phyloP scores from a whole-genome alignment of 2,113 vertebrate genomes.

The Podarcis muralis region DNA sequence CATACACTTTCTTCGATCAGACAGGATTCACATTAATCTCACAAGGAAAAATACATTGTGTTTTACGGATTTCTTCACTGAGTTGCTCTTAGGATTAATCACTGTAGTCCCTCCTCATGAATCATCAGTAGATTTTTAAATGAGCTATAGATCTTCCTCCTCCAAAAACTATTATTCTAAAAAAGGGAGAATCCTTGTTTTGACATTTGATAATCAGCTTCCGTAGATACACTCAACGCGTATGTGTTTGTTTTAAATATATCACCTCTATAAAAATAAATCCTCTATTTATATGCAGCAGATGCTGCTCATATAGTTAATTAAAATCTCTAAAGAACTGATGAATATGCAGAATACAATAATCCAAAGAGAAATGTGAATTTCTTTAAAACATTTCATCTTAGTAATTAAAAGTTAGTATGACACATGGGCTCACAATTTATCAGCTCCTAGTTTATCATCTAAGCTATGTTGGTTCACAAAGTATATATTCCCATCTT shows the following conservation, averaged over 20 bases:
- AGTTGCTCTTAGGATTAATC: slow-evolving; percentile 59
- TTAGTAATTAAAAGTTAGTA: slow-evolving; percentile 34
- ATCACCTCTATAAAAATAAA: slow-evolving; percentile 42
- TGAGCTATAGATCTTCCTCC: slow-evolving; percentile 54
- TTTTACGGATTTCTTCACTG: slow-evolving; percentile 50
- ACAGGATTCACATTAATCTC: slow-evolving; percentile 52
- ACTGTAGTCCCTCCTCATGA: slow-evolving; percentile 52
- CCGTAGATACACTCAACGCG: slow-evolving; percentile 31
- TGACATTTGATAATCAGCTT: slow-evolving; percentile 53
- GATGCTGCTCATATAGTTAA: slow-evolving; percentile 1
- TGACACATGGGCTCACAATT: slow-evolving; percentile 1
- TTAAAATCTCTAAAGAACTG: slow-evolving; percentile 42
- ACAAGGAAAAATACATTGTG: slow-evolving; percentile 46
- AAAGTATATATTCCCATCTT: not conserved
- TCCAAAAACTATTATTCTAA: slow-evolving; percentile 17
- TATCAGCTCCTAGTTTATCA: not conserved
- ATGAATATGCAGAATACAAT: slow-evolving; percentile 34
- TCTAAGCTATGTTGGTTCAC: not conserved
- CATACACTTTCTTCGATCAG: slow-evolving; percentile 52
- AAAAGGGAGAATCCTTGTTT: slow-evolving; percentile 34
- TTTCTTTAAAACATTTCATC: slow-evolving; percentile 30
- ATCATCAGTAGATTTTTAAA: slow-evolving; percentile 49
- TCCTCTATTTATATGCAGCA: slow-evolving; percentile 39
- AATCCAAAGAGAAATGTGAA: slow-evolving; percentile 28
- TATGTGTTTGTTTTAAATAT: slow-evolving; percentile 47